Evolutionary conservation across 2,888 invertebrate species (phyloP), one percentile per base, ranked within the genome.

Genomic region (Teleiodes luculella): DNA sequence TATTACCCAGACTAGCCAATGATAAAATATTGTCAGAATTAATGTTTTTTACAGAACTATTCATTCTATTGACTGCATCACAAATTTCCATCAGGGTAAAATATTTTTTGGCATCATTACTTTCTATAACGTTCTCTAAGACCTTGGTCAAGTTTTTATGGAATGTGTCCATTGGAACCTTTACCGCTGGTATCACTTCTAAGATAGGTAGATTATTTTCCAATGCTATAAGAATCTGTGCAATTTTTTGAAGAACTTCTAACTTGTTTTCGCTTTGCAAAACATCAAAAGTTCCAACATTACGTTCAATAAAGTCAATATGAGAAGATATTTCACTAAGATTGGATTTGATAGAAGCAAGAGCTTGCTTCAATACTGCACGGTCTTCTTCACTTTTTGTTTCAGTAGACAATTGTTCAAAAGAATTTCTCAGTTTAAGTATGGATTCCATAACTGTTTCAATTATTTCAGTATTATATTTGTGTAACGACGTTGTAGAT

Each of bases 391-490:
- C 74, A 7, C 56, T 70, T 59, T 65, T 76, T 3, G 70, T 68
- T 59, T 83, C 80, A 3, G 57, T 66, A 2, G 85, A 82, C 11
- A 89, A 58, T 59, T 77, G 70, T 65, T 93, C 92, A 59, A 94
- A 80, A 0, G 91, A 91, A 66, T 85, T 91, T 58, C 92, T 87
- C 5, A 94, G 74, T 70, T 93, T 92, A 53, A 92, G 82, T n/a
- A 93, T 83, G 0, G 93, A 92, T 13, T 91, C 90, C 63, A 92
- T 91, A 0, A 94, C 91, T 52, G 91, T 90, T 67, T 94, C 93
- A 53, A 94, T 87, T 31, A 93, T 87, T 54, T 92, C 91, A 55
- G 92, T 91, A 62, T 92, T 92, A 52, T 91, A 83, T 57, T 83
- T 85, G 39, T 76, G 65, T 39, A 86, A 60, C 1, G 73, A 60